Percentiles rank a stretch among this genome's conserved stretches.
Evolutionary conservation across 2,888 invertebrate species (phyloP).

Genomic region (Ectemnius continuus): DNA sequence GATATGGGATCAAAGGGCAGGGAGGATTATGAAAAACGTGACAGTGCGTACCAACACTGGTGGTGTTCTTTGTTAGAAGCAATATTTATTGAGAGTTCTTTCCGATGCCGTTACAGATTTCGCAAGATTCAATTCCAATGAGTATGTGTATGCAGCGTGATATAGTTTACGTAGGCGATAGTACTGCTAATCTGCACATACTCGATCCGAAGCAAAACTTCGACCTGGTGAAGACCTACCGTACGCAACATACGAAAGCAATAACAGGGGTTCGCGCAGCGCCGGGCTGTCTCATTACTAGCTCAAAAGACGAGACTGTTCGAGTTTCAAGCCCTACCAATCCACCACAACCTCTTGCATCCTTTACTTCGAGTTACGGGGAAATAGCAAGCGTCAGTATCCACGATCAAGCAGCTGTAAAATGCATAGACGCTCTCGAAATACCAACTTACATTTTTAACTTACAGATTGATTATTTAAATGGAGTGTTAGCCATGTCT

Average conservation of each 20-base stretch:
- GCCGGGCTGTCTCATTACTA: slow-evolving; percentile 73
- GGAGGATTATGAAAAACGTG: slow-evolving; percentile 75
- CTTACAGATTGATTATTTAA: slow-evolving; percentile 70
- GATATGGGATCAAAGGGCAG: slow-evolving; percentile 80
- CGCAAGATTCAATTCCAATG: slow-evolving; percentile 70
- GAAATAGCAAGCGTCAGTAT: slow-evolving; percentile 71
- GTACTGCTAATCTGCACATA: slow-evolving; percentile 66
- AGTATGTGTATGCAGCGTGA: slow-evolving; percentile 68
- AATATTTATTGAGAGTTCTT: background rate
- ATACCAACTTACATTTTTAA: background rate
- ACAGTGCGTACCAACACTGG: slow-evolving; percentile 54
- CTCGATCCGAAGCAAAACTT: slow-evolving; percentile 68
- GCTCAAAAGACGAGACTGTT: slow-evolving; percentile 73
- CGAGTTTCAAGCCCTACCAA: slow-evolving; percentile 73
- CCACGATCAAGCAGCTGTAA: background rate
- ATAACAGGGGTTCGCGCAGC: slow-evolving; percentile 71
- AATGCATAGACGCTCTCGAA: background rate
- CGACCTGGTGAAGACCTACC: slow-evolving; percentile 64
- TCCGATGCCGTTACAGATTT: slow-evolving; percentile 60
- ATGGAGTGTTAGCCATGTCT: slow-evolving; percentile 71
- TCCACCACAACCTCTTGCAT: slow-evolving; percentile 67
- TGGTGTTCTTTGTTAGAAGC: background rate
- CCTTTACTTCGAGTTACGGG: slow-evolving; percentile 62
- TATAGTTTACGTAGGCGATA: slow-evolving; percentile 69
- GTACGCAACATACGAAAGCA: slow-evolving; percentile 68